A percentile compares a stretch with the other conserved stretches of the same genome.
These are phyloP conservation scores for Acleris laterana DNA, from an alignment of 2,888 invertebrate genomes.

Conservation along the genomic window DNA sequence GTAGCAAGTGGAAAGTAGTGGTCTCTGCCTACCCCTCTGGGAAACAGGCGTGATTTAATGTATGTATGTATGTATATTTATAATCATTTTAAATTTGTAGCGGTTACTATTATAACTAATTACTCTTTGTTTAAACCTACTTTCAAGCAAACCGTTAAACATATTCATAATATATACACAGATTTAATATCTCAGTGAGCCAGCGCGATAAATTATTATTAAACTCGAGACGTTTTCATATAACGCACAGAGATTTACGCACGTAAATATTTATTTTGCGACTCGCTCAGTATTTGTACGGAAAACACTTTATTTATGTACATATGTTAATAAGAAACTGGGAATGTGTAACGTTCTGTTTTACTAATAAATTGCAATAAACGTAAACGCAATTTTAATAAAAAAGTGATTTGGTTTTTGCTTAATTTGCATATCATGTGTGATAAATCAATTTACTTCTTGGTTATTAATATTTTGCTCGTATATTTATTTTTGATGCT, in stretches of 20 bases:
- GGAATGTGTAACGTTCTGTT: neutral
- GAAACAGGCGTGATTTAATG: no score
- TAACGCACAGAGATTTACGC: constrained; percentile 15
- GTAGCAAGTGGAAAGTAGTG: no score
- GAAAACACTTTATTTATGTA: constrained; percentile 12
- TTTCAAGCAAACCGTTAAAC: constrained; percentile 1
- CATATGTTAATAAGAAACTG: constrained; percentile 13
- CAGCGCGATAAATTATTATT: constrained; percentile 15
- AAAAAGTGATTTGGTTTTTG: neutral
- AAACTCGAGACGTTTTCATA: constrained; percentile 16
- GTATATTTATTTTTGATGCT: neutral
- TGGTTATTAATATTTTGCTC: neutral
- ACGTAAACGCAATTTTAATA: neutral
- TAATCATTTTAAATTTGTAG: no score
- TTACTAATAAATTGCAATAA: neutral
- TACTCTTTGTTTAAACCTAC: neutral
- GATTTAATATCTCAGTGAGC: constrained; percentile 11
- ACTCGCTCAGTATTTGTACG: constrained; percentile 13
- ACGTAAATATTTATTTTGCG: constrained; percentile 16
- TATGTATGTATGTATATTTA: no score
- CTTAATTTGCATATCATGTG: no score
- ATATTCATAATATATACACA: neutral
- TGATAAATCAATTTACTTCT: no score
- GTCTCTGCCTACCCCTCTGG: no score
- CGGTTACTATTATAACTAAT: neutral